Percentiles rank a stretch among this genome's conserved stretches.
These are phyloP conservation scores for Lasioglossum albipes DNA, from an alignment of 1,140 invertebrate species.

Conservation along the genomic window DNA sequence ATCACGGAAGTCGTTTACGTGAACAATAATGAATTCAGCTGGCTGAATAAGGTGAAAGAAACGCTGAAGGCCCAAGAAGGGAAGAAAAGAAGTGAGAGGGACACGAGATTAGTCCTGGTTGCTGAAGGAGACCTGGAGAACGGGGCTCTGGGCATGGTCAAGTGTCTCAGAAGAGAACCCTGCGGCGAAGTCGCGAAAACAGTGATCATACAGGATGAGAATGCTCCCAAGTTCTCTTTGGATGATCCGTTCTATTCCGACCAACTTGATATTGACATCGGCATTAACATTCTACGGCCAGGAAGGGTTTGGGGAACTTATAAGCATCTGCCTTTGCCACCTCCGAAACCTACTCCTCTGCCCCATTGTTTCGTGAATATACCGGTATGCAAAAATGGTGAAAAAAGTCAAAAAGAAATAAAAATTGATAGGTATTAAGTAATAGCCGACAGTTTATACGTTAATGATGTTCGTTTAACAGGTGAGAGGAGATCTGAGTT, in stretches of 20 bases:
- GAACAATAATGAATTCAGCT: slow-evolving; percentile 75
- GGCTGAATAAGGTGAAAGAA: slow-evolving; percentile 79
- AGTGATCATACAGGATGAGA: slow-evolving; percentile 84
- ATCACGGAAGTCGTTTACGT: slow-evolving; percentile 69
- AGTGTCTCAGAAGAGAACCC: slow-evolving; percentile 86
- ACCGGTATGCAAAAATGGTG: slow-evolving; percentile 65
- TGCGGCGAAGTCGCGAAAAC: slow-evolving; percentile 83
- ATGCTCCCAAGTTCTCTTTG: slow-evolving; percentile 84
- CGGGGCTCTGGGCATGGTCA: slow-evolving; percentile 92
- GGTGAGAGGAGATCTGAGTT: slow-evolving; percentile 90
- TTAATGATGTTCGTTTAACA: background rate
- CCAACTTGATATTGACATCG: slow-evolving; percentile 86
- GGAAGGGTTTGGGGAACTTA: slow-evolving; percentile 89
- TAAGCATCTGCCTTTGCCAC: slow-evolving; percentile 83
- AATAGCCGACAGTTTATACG: too few species aligned
- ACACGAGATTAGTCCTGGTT: slow-evolving; percentile 80
- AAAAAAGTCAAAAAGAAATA: too few species aligned
- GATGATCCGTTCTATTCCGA: slow-evolving; percentile 84
- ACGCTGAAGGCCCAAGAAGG: slow-evolving; percentile 79
- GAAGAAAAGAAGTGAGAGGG: background rate
- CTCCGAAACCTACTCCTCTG: slow-evolving; percentile 74
- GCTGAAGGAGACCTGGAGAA: slow-evolving; percentile 83
- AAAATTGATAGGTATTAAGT: too few species aligned
- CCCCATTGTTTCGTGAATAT: slow-evolving; percentile 90
- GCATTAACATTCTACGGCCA: slow-evolving; percentile 86